phyloP scores from a whole-genome alignment of 2,797 vertebrate genomes.

The Adrianichthys oophorus region DNA sequence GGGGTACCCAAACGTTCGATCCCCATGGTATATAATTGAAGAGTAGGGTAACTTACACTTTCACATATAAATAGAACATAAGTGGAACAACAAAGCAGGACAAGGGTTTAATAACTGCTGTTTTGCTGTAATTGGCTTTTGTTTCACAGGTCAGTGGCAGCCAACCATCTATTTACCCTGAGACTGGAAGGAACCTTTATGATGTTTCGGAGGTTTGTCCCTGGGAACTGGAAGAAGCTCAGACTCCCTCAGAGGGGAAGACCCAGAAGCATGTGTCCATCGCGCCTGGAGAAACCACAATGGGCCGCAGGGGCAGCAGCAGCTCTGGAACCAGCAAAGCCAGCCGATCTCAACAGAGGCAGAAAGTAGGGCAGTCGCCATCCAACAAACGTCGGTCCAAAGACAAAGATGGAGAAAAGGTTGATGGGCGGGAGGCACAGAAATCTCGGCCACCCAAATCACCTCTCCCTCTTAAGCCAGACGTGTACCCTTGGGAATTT shows the following conservation, averaged over 20 bases:
- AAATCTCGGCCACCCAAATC: conserved; percentile 68
- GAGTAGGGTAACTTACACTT: too few relatives aligned
- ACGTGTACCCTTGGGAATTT: conserved; percentile 71
- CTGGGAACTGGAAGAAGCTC: conserved; percentile 92
- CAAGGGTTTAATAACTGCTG: too few relatives aligned
- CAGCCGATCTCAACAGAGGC: conserved; percentile 81
- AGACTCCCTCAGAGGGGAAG: conserved; percentile 84
- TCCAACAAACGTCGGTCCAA: conserved; percentile 72
- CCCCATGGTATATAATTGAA: too few relatives aligned
- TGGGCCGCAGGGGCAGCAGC: conserved; percentile 74
- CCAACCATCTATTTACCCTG: conserved; percentile 85
- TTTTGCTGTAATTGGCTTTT: not conserved
- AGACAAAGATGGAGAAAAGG: conserved; percentile 69
- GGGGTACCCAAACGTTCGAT: too few relatives aligned
- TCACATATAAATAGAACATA: too few relatives aligned
- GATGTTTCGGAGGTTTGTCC: conserved; percentile 93
- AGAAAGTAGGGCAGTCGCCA: conserved; percentile 68
- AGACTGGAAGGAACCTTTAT: conserved; percentile 82
- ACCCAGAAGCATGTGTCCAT: conserved; percentile 97
- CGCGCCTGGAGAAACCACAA: conserved; percentile 84
- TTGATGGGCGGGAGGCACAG: conserved; percentile 60
- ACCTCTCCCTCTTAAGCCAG: conserved; percentile 71
- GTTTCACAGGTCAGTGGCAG: conserved; percentile 76
- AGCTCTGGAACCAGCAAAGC: conserved; percentile 62
- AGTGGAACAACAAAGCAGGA: too few relatives aligned